Percentiles rank a stretch among this genome's conserved stretches.
Conservation (phyloP, 2,888 invertebrate species). For the Eupeodes latifasciatus region DNA sequence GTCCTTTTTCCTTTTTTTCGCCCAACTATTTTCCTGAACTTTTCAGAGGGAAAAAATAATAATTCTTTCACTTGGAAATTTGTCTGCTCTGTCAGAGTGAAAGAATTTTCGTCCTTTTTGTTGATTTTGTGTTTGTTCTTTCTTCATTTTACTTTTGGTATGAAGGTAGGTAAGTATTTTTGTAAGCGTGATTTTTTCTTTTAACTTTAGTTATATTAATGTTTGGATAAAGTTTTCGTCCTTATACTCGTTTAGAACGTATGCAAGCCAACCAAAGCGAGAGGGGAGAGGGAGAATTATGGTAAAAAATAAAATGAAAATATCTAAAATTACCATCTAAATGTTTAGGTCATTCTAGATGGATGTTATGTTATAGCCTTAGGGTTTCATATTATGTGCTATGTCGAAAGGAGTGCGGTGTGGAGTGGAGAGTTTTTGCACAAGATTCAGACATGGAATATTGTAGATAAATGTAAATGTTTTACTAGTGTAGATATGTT, state of each 20-base stretch:
- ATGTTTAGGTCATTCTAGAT: slow-evolving; percentile 41
- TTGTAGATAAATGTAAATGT: too few species aligned
- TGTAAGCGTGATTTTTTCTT: not conserved
- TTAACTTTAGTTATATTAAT: not conserved
- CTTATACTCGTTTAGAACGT: not conserved
- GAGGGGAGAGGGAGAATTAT: not conserved
- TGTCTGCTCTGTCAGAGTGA: slow-evolving; percentile 38
- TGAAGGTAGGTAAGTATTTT: not conserved
- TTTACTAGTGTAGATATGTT: too few species aligned
- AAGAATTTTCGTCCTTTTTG: not conserved
- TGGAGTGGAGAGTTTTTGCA: not conserved
- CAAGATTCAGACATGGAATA: slow-evolving; percentile 1
- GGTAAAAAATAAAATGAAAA: slow-evolving; percentile 14
- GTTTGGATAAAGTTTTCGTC: slow-evolving; percentile 36
- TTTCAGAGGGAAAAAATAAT: slow-evolving; percentile 30
- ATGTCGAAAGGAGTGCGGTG: too few species aligned
- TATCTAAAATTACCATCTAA: slow-evolving; percentile 64
- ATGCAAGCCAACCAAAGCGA: not conserved
- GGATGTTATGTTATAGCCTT: slow-evolving; percentile 18
- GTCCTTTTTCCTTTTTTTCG: not conserved
- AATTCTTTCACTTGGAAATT: slow-evolving; percentile 42
- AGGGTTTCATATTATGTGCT: not conserved
- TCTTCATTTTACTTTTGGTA: not conserved
- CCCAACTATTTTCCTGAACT: slow-evolving; percentile 7
- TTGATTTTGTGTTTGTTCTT: slow-evolving; percentile 3